These are phyloP conservation scores for Troilus luridus DNA, from an alignment of 2,888 invertebrate genomes.

Conservation along the genomic window DNA sequence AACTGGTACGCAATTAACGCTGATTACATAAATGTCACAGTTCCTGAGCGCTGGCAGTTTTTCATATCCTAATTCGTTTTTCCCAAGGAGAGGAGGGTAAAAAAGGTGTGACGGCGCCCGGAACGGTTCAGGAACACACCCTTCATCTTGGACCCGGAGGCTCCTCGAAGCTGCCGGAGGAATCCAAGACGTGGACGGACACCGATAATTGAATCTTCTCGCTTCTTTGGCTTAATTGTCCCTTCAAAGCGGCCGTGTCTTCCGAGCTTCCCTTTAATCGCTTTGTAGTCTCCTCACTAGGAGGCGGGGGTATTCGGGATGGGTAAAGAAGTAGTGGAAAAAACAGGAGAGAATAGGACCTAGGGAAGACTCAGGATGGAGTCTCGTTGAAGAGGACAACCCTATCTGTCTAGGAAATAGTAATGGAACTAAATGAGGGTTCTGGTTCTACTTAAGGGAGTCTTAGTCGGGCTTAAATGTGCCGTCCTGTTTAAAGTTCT, in stretches of 20 bases:
- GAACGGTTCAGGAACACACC: not conserved
- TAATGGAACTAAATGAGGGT: not conserved
- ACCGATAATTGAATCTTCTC: conserved; percentile 53
- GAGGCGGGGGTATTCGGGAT: too few relatives aligned
- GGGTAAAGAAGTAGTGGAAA: not conserved
- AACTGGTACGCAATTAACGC: not conserved
- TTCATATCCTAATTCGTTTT: not conserved
- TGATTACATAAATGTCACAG: not conserved
- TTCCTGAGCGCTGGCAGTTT: not conserved
- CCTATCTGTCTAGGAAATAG: not conserved
- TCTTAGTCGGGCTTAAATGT: not conserved
- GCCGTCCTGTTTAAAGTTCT: not conserved
- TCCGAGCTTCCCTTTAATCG: not conserved
- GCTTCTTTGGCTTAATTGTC: conserved; percentile 43
- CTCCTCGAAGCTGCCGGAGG: not conserved
- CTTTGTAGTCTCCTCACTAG: not conserved
- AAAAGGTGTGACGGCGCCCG: not conserved
- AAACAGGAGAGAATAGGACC: too few relatives aligned
- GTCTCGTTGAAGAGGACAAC: not conserved
- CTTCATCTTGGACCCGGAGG: not conserved
- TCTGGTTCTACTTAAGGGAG: not conserved
- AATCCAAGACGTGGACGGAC: not conserved
- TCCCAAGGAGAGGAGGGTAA: not conserved
- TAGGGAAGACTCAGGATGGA: not conserved
- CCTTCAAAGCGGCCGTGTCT: conserved; percentile 28